Evolutionary conservation across 1,140 invertebrate species (phyloP).

Genomic region (Latrodectus geometricus): DNA sequence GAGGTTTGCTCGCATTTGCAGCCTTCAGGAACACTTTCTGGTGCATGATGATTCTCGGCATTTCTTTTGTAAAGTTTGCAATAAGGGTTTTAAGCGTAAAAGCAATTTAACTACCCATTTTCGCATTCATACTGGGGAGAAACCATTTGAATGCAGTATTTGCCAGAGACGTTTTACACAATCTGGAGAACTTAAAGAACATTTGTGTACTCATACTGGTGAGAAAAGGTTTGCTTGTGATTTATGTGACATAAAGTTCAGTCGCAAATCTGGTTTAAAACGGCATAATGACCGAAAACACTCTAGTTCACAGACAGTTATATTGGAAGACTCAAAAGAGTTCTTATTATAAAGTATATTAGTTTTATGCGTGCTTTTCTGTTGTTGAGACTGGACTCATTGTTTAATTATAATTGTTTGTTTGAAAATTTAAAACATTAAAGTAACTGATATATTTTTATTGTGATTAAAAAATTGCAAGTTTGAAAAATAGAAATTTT

Average conservation of each 20-base stretch:
- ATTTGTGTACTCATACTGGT: conserved; percentile 1
- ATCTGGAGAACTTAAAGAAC: background rate
- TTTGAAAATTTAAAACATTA: too few relatives aligned
- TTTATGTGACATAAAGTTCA: background rate
- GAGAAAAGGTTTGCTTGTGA: background rate
- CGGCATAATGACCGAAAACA: background rate
- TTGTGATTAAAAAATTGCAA: too few relatives aligned
- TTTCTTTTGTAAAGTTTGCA: conserved; percentile 88
- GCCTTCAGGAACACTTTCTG: conserved; percentile 92
- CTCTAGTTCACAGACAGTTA: background rate
- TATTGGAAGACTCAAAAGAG: too few relatives aligned
- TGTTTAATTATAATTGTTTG: too few relatives aligned
- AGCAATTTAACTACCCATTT: conserved; percentile 3
- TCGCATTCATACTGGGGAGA: background rate
- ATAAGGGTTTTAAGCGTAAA: conserved; percentile 85
- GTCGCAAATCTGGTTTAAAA: background rate
- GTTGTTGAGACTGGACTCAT: too few relatives aligned
- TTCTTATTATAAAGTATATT: too few relatives aligned
- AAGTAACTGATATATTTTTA: too few relatives aligned
- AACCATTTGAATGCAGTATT: background rate
- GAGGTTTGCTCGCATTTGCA: conserved; percentile 79
- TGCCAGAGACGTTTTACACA: background rate
- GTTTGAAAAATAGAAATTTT: too few relatives aligned
- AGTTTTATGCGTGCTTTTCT: too few relatives aligned
- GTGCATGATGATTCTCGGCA: conserved; percentile 96